Conservation (phyloP, 2,113 vertebrate genomes). For the Okapia johnstoni region DNA sequence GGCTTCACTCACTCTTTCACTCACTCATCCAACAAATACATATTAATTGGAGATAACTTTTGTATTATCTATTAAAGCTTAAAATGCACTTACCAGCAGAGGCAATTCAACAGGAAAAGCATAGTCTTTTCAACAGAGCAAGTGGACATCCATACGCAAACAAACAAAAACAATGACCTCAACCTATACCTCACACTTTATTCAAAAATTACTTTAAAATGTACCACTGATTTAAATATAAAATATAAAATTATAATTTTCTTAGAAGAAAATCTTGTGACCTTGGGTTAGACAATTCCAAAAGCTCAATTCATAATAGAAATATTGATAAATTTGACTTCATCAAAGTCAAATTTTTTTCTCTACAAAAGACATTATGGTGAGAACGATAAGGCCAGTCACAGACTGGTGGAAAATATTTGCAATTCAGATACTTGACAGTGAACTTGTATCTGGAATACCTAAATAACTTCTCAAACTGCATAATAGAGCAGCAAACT, state of each 20-base stretch:
- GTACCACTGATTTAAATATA: too few species aligned
- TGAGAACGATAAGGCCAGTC: not conserved
- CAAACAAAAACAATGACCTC: not conserved
- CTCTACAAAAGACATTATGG: not conserved
- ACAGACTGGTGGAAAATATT: not conserved
- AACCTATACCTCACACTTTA: not conserved
- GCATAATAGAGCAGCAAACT: not conserved
- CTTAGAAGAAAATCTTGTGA: not conserved
- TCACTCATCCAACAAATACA: not conserved
- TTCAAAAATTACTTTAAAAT: not conserved
- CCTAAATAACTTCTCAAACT: not conserved
- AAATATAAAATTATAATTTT: not conserved
- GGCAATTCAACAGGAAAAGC: not conserved
- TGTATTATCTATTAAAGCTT: too few species aligned
- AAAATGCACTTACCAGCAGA: not conserved
- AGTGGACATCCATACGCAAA: accelerated
- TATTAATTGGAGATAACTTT: not conserved
- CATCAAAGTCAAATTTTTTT: not conserved
- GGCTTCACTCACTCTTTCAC: not conserved
- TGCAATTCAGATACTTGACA: not conserved
- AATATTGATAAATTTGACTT: not conserved
- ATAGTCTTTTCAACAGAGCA: not conserved
- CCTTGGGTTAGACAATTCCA: not conserved
- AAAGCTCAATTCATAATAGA: not conserved
- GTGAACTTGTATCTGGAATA: too few species aligned